These are phyloP conservation scores for Choristoneura rosaceana DNA, from an alignment of 2,888 invertebrate species.

Conservation along the genomic window DNA sequence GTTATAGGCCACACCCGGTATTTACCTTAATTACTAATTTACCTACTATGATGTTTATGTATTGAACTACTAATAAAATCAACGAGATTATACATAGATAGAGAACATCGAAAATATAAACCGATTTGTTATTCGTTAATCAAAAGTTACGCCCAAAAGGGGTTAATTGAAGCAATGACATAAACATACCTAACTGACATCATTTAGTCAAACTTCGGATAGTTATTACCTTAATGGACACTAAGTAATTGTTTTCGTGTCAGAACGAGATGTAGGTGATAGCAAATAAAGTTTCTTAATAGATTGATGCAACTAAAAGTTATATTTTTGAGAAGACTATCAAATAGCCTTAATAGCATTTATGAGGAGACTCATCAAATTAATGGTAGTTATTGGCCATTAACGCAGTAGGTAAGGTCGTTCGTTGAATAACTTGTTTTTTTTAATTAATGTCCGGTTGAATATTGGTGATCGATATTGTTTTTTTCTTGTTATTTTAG, in stretches of 20 bases:
- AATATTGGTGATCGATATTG: conserved; percentile 16
- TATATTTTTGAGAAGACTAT: not conserved
- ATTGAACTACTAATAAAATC: too few relatives aligned
- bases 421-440: conserved; percentile 27
- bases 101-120: too few relatives aligned
- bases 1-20: too few relatives aligned
- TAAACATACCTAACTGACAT: too few relatives aligned
- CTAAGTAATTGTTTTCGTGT: not conserved
- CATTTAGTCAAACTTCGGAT: not conserved
- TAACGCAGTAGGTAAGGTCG: conserved; percentile 34
- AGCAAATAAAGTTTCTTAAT: conserved; percentile 14
- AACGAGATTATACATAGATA: too few relatives aligned
- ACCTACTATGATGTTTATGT: too few relatives aligned
- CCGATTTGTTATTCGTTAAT: too few relatives aligned
- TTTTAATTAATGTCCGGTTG: conserved; percentile 3
- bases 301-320: not conserved
- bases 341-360: conserved; percentile 5
- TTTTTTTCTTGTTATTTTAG: conserved; percentile 21
- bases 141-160: too few relatives aligned
- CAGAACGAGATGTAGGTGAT: not conserved
- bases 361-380: conserved; percentile 14
- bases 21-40: too few relatives aligned
- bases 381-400: conserved; percentile 29
- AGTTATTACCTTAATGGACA: not conserved
- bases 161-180: too few relatives aligned